A percentile compares a stretch with the other conserved stretches of the same genome.
These are phyloP conservation scores for Ceratothoa steindachneri DNA, from an alignment of 2,888 invertebrate species.

Conservation along the genomic window DNA sequence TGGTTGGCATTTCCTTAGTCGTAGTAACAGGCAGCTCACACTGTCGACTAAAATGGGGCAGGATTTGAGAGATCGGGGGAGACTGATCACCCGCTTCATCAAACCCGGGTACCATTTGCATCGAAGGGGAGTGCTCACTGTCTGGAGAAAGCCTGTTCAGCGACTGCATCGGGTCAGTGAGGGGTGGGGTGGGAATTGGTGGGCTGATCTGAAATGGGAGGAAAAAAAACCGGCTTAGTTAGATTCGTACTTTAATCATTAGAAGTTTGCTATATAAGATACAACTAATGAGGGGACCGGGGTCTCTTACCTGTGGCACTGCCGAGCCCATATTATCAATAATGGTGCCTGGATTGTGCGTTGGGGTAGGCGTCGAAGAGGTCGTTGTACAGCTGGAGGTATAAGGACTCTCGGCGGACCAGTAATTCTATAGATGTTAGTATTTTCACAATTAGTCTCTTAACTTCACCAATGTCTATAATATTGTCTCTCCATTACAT, in stretches of 20 bases:
- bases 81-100: neutral
- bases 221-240: neutral
- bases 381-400: neutral
- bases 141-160: neutral
- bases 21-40: neutral
- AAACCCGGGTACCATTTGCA: neutral
- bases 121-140: neutral
- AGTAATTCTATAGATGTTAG: neutral
- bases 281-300: too few species aligned
- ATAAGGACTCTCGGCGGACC: neutral
- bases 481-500: too few species aligned
- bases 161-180: neutral
- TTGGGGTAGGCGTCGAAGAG: neutral
- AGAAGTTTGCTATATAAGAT: too few species aligned
- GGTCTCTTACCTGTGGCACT: neutral
- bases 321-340: neutral
- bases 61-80: slow-evolving; percentile 29
- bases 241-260: too few species aligned
- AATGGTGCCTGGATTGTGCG: neutral
- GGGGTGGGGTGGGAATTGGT: neutral
- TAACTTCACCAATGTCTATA: too few species aligned
- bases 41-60: slow-evolving; percentile 29
- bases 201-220: neutral
- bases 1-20: slow-evolving; percentile 21
- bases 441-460: too few species aligned